Conservation (phyloP, 2,113 vertebrate genomes). For the Anoura caudifer region DNA sequence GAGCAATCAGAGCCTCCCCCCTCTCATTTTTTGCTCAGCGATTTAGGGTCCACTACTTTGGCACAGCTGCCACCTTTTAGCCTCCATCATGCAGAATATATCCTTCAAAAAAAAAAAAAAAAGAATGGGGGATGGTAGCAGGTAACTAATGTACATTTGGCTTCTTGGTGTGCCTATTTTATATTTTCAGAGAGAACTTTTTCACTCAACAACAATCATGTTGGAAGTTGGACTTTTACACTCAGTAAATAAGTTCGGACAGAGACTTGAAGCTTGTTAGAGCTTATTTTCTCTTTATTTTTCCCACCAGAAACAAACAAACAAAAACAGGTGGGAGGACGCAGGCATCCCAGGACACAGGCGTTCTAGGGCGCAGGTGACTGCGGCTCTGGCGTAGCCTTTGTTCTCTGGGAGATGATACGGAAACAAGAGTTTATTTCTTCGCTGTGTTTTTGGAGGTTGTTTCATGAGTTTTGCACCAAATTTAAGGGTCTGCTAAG, state of each 20-base stretch:
- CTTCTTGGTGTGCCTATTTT: conserved; percentile 27
- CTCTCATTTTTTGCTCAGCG: conserved; percentile 87
- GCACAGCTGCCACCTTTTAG: conserved; percentile 88
- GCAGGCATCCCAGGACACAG: background rate
- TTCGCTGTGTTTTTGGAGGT: background rate
- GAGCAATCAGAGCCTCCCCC: conserved; percentile 92
- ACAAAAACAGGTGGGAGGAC: background rate
- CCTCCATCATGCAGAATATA: conserved; percentile 77
- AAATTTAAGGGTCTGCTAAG: background rate
- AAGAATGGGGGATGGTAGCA: conserved; percentile 37
- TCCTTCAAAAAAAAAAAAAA: conserved; percentile 66
- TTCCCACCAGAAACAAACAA: background rate
- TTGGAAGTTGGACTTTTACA: conserved; percentile 24
- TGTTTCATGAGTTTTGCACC: background rate
- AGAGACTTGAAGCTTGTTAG: conserved; percentile 10
- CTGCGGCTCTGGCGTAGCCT: background rate
- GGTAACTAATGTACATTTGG: conserved; percentile 4
- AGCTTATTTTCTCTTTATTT: background rate
- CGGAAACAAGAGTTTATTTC: background rate
- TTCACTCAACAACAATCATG: background rate
- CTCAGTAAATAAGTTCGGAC: conserved; percentile 35
- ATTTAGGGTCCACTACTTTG: conserved; percentile 88
- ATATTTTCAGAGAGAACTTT: conserved; percentile 56
- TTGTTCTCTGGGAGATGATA: background rate
- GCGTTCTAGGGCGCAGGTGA: background rate